Conservation (phyloP, 2,113 vertebrate species). For the Ivindomyrus marchei region DNA sequence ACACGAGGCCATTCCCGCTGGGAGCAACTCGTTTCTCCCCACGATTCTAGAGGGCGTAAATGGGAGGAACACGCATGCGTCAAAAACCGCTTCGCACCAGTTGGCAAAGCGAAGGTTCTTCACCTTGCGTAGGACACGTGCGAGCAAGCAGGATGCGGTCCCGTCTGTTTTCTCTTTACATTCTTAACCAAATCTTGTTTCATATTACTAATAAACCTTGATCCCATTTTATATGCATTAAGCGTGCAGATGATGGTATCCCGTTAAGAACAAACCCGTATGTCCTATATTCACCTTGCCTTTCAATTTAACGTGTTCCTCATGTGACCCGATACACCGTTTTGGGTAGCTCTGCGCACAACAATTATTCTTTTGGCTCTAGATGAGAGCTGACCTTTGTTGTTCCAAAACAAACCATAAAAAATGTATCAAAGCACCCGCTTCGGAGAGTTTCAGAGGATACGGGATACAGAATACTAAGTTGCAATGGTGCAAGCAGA, state of each 20-base stretch:
- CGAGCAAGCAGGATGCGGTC: neutral
- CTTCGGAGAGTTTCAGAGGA: neutral
- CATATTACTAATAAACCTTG: neutral
- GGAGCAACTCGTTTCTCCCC: neutral
- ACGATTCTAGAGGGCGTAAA: neutral
- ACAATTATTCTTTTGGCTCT: neutral
- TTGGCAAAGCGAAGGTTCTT: neutral
- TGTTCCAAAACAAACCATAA: neutral
- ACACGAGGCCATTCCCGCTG: neutral
- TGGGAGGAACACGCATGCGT: neutral
- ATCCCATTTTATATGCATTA: neutral
- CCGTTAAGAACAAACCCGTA: neutral
- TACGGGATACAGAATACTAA: neutral
- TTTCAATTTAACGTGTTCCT: neutral
- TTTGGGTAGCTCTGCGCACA: neutral
- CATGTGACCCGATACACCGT: neutral
- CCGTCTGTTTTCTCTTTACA: neutral
- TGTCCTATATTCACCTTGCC: neutral
- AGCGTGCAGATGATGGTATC: neutral
- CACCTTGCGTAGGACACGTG: neutral
- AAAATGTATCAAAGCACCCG: neutral
- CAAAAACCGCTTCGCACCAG: neutral
- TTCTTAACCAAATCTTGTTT: neutral
- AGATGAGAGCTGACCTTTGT: neutral
- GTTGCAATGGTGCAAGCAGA: neutral